Conservation (phyloP, 2,797 vertebrate species). For the Sebastes trivittatus region DNA sequence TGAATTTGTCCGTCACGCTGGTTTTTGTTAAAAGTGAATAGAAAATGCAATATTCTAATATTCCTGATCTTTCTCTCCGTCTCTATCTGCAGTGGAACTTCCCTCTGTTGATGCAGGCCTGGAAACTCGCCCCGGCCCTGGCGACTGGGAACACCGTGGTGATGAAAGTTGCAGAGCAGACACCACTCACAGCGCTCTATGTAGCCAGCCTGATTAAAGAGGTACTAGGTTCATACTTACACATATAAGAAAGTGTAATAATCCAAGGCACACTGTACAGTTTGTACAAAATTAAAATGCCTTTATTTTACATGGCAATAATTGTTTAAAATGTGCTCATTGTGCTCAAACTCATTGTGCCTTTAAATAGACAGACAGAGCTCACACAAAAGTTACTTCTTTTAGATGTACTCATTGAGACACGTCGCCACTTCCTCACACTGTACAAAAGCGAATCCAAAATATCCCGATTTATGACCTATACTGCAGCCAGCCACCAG, state of each 20-base stretch:
- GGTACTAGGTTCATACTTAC: constrained; percentile 59
- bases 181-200: constrained; percentile 92
- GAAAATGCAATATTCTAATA: not conserved
- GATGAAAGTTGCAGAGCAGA: constrained; percentile 97
- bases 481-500: no score
- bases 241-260: fast-evolving
- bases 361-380: no score
- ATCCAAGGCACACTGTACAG: no score
- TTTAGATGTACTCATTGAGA: no score
- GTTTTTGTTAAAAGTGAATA: not conserved
- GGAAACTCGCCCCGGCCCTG: constrained; percentile 94
- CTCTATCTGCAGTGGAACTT: constrained; percentile 91
- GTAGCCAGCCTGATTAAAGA: constrained; percentile 92
- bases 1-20: not conserved
- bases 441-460: no score
- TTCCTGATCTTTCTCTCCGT: not conserved
- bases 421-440: no score
- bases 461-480: fast-evolving
- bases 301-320: no score
- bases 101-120: constrained; percentile 93
- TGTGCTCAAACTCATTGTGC: no score
- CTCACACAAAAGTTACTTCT: no score
- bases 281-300: no score
- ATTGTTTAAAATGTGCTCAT: no score
- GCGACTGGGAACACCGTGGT: constrained; percentile 96